Evolutionary conservation across 2,888 invertebrate genomes (phyloP), one percentile per base, ranked within the genome.

Genomic region (Linyphia triangularis): DNA sequence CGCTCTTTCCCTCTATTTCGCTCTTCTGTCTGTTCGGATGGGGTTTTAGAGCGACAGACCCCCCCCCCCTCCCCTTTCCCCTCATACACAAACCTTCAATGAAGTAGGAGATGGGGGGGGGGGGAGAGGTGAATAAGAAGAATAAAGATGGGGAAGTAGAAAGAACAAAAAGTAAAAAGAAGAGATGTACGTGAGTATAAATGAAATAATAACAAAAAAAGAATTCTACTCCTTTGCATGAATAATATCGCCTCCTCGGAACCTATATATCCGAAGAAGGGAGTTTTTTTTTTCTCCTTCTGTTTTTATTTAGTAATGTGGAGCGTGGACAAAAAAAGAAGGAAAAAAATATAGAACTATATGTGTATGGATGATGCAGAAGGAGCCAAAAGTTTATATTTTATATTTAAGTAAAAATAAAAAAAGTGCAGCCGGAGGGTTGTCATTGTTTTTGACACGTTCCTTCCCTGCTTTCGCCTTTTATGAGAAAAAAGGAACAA

Each of bases 401-500:
- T 86, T 70, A 78, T 78, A 77, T 77, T 85, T 85, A 78, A 78
- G 85, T 59, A 85, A 30, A 69, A 57, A 79, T 65, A n/a, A 72
- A 61, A 51, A 70, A n/a, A n/a, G n/a, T n/a, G n/a, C n/a, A n/a
- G n/a, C n/a, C n/a, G n/a, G n/a, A 24, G 72, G 37, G 72, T 72
- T 86, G 85, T 86, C 85, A 86, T 86, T 86, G 85, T 79, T 86
- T 86, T 79, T 86, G 85, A 86, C 85, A 86, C 85, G 79, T 79
- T 86, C 73, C 63, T 33, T 33, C n/a, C 33, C 33, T 79, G 43
- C 79, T 57, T 26, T 22, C 63, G 67, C 67, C 67, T 51, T n/a
- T 73, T 67, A 67, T 69, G 70, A 67, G 72, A 79, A 79, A 57
- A 57, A 70, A 30, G 13, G 7, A n/a, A n/a, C 26, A 13, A 70